Evolutionary conservation across 2,888 invertebrate species (phyloP), one percentile per base, ranked within the genome.

Genomic region (Lysandra bellargus): DNA sequence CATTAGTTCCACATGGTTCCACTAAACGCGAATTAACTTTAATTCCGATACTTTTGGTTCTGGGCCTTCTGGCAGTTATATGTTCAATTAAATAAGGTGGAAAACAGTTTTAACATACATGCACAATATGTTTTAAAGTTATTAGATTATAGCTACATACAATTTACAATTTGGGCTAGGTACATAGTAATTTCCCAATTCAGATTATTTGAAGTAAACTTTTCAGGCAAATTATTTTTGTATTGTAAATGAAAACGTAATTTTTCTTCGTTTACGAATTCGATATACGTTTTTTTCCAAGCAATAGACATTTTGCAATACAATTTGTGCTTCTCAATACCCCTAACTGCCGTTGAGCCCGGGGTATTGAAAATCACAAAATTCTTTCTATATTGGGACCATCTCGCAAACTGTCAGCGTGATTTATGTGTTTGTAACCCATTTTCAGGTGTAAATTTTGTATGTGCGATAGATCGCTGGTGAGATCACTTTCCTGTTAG

Each of bases 401-500:
- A 2, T 64, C 12, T 69, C 64, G 64, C 23, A 69, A 69, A 69
- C 12, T 69, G 64, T 69, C 64, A 69, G 7, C 23, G 30, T 64
- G 64, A 64, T 64, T 64, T 64, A 64, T 64, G 64, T 64, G 30
- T 64, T 30, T 30, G 64, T 64, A 64, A 64, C 7, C 64, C 64
- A 64, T 64, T 64, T 64, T 33, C 64, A 64, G 64, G 64, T 64
- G 64, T 64, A 30, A 33, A 64, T 64, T 30, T 64, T 64, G 30
- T 64, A 64, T 64, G 64, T 64, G 23, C 12, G 30, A 64, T 23
- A 64, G 64, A 64, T 33, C 23, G 64, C 76, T 76, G 76, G 53
- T 76, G 76, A 53, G 53, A 53, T 40, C 53, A 37, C 60, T 57
- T 78, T 40, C 77, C 61, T 7, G 61, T 61, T 61, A 61, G 61